Conservation (phyloP, 2,797 vertebrate genomes). For the Enteromius radiatus region DNA sequence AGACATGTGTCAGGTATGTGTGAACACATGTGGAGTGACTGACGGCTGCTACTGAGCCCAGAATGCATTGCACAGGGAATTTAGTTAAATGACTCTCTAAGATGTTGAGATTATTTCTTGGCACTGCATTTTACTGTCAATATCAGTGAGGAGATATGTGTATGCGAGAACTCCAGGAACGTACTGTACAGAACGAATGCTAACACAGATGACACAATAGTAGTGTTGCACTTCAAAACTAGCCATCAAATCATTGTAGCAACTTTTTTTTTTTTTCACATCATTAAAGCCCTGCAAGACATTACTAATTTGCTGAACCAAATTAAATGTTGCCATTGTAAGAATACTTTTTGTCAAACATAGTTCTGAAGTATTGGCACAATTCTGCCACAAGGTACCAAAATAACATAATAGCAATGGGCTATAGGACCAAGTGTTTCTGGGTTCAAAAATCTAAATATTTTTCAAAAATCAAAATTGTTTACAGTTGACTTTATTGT, state of each 20-base stretch:
- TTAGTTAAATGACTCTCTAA: slow-evolving; percentile 6
- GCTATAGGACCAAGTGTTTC: neutral
- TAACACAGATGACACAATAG: slow-evolving; percentile 5
- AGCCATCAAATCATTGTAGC: neutral
- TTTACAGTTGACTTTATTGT: too few species aligned
- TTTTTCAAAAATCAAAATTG: too few species aligned
- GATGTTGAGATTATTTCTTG: slow-evolving; percentile 20
- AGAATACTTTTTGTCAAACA: neutral
- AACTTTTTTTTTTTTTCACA: neutral
- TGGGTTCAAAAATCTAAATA: too few species aligned
- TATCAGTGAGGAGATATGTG: slow-evolving; percentile 20
- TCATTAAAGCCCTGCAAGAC: neutral
- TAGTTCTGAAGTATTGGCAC: neutral
- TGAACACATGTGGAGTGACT: slow-evolving; percentile 12
- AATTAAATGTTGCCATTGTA: neutral
- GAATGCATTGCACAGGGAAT: slow-evolving; percentile 33
- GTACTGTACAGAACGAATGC: neutral
- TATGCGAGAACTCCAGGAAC: slow-evolving; percentile 6
- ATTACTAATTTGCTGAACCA: neutral
- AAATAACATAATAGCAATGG: neutral
- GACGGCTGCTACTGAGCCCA: slow-evolving; percentile 9
- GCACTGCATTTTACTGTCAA: slow-evolving; percentile 10
- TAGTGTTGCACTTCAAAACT: neutral
- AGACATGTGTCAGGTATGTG: slow-evolving; percentile 15
- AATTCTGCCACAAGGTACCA: neutral